Conservation (phyloP, 2,113 vertebrate genomes). For the Rhinoderma darwinii region DNA sequence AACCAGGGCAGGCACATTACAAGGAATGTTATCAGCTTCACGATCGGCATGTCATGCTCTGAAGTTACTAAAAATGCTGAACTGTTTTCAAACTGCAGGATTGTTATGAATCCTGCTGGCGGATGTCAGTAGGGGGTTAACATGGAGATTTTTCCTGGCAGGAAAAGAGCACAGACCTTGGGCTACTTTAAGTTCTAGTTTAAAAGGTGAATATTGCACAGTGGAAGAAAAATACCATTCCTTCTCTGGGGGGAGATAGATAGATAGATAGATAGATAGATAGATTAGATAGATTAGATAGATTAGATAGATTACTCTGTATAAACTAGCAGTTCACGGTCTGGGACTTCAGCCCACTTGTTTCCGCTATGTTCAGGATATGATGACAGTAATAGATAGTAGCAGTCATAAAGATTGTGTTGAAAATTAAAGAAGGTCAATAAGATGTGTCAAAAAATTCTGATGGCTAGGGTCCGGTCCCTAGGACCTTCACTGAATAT, state of each 20-base stretch:
- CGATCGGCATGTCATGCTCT: neutral
- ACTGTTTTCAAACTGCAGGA: constrained; percentile 10
- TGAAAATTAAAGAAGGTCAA: no score
- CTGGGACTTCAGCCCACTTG: no score
- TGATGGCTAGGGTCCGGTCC: no score
- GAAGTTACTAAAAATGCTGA: constrained; percentile 6
- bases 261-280: neutral
- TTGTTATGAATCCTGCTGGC: constrained; percentile 49
- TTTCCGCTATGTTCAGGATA: no score
- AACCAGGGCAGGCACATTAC: neutral
- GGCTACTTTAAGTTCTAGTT: constrained; percentile 64
- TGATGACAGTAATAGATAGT: no score
- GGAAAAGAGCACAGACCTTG: constrained; percentile 63
- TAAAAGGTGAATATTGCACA: constrained; percentile 39
- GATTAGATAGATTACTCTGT: no score
- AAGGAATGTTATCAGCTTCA: neutral
- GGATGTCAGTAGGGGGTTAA: constrained; percentile 55
- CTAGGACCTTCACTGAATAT: no score
- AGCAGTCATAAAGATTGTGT: no score
- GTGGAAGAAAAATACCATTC: neutral
- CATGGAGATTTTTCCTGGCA: constrained; percentile 61
- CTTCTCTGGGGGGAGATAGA: neutral
- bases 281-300: no score
- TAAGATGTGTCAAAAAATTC: no score
- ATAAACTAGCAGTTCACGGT: no score